Base-by-base conservation (phyloP, 2,113 vertebrate genomes). In the Dromaius novaehollandiae region DNA sequence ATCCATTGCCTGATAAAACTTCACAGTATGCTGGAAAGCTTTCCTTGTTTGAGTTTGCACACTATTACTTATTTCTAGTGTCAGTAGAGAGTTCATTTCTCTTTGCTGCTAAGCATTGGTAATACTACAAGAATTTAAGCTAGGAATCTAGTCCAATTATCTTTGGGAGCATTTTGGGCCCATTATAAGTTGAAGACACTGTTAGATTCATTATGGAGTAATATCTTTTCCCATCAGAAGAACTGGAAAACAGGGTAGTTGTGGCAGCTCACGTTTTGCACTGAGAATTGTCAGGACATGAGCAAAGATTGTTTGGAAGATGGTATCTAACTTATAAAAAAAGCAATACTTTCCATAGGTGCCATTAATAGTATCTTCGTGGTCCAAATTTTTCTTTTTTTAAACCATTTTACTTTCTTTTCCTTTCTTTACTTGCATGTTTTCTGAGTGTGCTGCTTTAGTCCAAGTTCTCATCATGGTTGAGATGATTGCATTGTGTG, bases 251-350 rank as follows among this genome's bases (percentile, higher is more conserved):
- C 61, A 82, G 73, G 75, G 60, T 84, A 78, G 42, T 69, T 85
- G 48, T 91, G 69, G 48, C 26, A 95, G 79, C 51, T 82, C 40
- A 69, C 51, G 48, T 86, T 94, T 93, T 93, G 71, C 79, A 90
- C 66, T 28, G 16, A 93, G 80, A 91, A 68, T 82, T 80, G 38
- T 80, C 53, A 88, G 93, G 80, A 86, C 76, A 79, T 53, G 66
- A 44, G 63, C 80, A 82, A 97, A 88, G 22, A 61, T 81, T 97
- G 51, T 86, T 96, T 96, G 61, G 94, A 96, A 64, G 32, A 93
- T 81, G 44, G 77, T 60, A 85, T 58, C 64, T 89, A 94, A 95
- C 95, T 95, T 89, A 5, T 71, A 93, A 92, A 95, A 92, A 95
- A 95, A 93, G 34, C 75, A 91, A 12, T 93, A 44, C 92, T 96